phyloP scores from a whole-genome alignment of 2,797 vertebrate species.

The Manis pentadactyla region DNA sequence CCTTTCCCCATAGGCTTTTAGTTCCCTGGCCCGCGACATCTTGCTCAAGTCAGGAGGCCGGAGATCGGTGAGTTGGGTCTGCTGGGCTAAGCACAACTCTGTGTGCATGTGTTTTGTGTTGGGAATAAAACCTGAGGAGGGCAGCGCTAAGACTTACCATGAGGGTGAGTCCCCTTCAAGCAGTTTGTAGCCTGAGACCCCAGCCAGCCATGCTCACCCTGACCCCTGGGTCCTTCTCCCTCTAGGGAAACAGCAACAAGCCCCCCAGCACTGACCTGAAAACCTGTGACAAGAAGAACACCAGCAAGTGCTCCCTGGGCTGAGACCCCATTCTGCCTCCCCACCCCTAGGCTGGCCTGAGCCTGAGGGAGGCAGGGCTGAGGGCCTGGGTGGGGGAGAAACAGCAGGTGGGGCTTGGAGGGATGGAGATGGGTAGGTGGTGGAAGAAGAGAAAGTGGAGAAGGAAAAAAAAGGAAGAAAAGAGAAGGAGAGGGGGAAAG shows the following conservation, averaged over 20 bases:
- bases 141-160: background rate
- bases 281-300: constrained; percentile 71
- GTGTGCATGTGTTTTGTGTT: no score
- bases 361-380: background rate
- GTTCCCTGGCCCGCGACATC: constrained; percentile 93
- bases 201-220: background rate
- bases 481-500: no score
- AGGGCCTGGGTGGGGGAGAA: background rate
- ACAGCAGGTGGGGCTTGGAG: background rate
- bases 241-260: constrained; percentile 79
- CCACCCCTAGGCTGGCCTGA: background rate
- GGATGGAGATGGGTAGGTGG: background rate
- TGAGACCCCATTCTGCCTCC: background rate
- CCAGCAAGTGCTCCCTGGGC: constrained; percentile 81
- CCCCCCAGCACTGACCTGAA: constrained; percentile 69
- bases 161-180: background rate
- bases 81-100: background rate
- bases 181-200: background rate
- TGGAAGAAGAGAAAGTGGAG: background rate
- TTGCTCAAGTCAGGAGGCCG: constrained; percentile 87
- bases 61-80: constrained; percentile 76
- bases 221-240: background rate
- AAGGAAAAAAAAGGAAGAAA: no score
- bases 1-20: constrained; percentile 89
- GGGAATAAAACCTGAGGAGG: background rate